Evolutionary conservation across 2,888 invertebrate genomes (phyloP), one percentile per base, ranked within the genome.

Genomic region (Maniola hyperantus): DNA sequence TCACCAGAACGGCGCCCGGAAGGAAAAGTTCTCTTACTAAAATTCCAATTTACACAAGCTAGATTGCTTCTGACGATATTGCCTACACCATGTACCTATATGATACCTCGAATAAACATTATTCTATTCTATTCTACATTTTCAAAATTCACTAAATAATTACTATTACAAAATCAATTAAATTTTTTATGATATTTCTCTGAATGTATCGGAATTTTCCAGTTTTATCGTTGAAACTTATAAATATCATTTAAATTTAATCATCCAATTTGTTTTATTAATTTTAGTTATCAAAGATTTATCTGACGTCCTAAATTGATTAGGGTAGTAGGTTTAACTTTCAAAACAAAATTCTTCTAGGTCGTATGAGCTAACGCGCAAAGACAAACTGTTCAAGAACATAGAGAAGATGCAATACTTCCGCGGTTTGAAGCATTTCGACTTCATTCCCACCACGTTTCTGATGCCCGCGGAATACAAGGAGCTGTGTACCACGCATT

Each of bases 391-490:
- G 0, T 99, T 97, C 91, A 97, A 97, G 87, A 97, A 97, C 84
- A 97, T 97, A 77, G 97, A 97, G 82, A 95, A 96, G 77, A 97
- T 97, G 97, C 97, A 97, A 81, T 95, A 96, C 76, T 93, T 96
- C 76, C 95, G 97, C 77, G 98, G 98, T 0, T 89, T 95, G 70
- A 96, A 97, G 80, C 96, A 97, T 87, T 97, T 98, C 81, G 97
- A 98, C 87, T 98, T 99, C 89, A 96, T 99, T 71, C 99, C 99
- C 4, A 96, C 97, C 77, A 99, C 98, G 5, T 99, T 97, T 90
- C 94, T 99, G n/a, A 95, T 99, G 93, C 99, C 99, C 0, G 93
- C 94, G n/a, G 98, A 97, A 81, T 96, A 94, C 72, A 94, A 95
- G 74, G 97, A 97, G 79, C 91, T 97, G 71, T 95, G 95, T 75